phyloP scores from a whole-genome alignment of 2,888 invertebrate genomes.

The Noctua comes region DNA sequence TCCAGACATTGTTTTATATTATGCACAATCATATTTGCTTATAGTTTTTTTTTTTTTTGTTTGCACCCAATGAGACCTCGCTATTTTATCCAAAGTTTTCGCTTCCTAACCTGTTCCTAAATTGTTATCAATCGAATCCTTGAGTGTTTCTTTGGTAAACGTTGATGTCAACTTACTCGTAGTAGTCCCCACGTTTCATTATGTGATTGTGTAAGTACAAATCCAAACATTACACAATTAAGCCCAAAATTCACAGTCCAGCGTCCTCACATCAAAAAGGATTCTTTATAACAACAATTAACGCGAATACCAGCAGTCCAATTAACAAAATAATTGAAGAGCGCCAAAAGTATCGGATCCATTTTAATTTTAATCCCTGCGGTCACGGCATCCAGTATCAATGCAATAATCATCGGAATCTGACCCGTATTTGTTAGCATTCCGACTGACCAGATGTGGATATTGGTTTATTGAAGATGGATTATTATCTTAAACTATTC shows the following conservation, averaged over 20 bases:
- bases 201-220: background rate
- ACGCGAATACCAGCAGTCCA: slow-evolving; percentile 40
- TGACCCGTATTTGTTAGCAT: slow-evolving; percentile 23
- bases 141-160: background rate
- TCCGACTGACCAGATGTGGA: slow-evolving; percentile 18
- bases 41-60: background rate
- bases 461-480: slow-evolving; percentile 33
- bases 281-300: slow-evolving; percentile 49
- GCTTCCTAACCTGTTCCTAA: background rate
- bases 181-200: background rate
- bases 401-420: slow-evolving; percentile 31
- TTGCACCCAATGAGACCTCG: background rate
- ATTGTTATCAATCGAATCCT: background rate
- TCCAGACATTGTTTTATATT: background rate
- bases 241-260: slow-evolving; percentile 12
- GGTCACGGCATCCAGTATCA: slow-evolving; percentile 17
- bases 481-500: slow-evolving; percentile 11
- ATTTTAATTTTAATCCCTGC: slow-evolving; percentile 56
- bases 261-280: slow-evolving; percentile 31
- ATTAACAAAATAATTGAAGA: slow-evolving; percentile 58
- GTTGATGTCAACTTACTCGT: background rate
- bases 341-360: slow-evolving; percentile 45
- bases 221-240: slow-evolving; percentile 1
- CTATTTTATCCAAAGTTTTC: background rate
- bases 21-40: background rate